A percentile compares a stretch with the other conserved stretches of the same genome.
These are phyloP conservation scores for Drosophila bifasciata DNA, from an alignment of 1,140 invertebrate genomes.

Conservation along the genomic window DNA sequence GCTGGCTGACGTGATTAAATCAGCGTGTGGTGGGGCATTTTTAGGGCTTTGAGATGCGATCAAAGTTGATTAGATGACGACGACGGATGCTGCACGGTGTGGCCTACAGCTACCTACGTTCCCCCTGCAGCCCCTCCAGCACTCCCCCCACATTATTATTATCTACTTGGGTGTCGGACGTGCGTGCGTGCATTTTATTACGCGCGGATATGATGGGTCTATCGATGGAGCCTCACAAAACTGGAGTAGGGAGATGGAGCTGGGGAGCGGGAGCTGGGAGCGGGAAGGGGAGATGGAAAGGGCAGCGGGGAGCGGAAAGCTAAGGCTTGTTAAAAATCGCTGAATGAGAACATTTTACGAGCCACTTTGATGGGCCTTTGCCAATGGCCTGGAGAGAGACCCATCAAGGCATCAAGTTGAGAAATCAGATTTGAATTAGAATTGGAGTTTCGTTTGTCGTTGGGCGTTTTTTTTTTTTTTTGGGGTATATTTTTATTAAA, in stretches of 20 bases:
- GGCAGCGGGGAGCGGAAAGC: no score
- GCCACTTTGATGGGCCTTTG: conserved; percentile 29
- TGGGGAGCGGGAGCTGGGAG: no score
- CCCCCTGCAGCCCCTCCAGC: not conserved
- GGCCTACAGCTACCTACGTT: conserved; percentile 3
- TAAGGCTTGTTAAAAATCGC: conserved; percentile 46
- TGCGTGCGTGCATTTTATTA: conserved; percentile 79
- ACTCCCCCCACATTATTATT: no score
- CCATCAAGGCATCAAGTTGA: no score
- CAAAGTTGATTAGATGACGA: conserved; percentile 71
- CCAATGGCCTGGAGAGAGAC: not conserved
- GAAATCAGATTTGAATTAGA: no score
- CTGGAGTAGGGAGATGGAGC: no score
- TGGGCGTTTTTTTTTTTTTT: no score
- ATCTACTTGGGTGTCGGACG: conserved; percentile 58
- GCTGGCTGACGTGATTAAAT: conserved; percentile 9
- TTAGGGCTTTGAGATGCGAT: conserved; percentile 56
- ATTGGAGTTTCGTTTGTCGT: no score
- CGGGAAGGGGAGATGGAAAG: no score
- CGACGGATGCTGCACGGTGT: conserved; percentile 55
- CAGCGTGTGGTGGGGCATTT: conserved; percentile 40
- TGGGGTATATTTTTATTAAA: no score
- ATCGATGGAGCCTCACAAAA: conserved; percentile 29
- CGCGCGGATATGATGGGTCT: conserved; percentile 69
- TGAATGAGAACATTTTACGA: conserved; percentile 48